Evolutionary conservation across 2,888 invertebrate genomes (phyloP), one percentile per base, ranked within the genome.

Genomic region (Cephus pulcher): DNA sequence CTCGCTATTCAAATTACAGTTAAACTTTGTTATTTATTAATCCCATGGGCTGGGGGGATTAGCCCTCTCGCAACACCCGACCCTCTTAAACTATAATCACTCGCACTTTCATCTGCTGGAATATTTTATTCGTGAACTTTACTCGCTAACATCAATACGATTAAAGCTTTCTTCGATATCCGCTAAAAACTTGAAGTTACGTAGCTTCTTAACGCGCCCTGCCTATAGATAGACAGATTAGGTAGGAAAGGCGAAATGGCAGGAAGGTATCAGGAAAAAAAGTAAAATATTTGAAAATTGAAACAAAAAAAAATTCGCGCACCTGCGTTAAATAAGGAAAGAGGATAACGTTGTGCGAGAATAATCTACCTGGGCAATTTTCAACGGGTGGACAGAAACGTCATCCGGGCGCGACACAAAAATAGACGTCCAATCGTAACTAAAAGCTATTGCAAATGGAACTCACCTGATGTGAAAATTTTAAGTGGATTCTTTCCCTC

Each of bases 41-140:
- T 56, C 56, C 56, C 9, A 0, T 56, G 23, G 56, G 56, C 23
- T 23, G 15, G 15, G 35, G 40, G 23, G 6, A 4, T 4, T 1
- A 56, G 0, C 40, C 23, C 15, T 40, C 23, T 56, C 23, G 56
- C 23, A 23, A 56, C 9, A 56, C 23, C 23, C 56, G 56, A 56
- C 23, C 56, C 56, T 56, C 56, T 56, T 56, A 23, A 56, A 56
- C 56, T 23, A 56, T 56, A 56, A 40, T 9, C 56, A 56, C 23
- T 56, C 23, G 56, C 56, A 56, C 56, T 56, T 56, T 56, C 56
- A 56, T 56, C 56, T 56, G 56, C 2, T 9, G 9, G 2, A 23
- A 56, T 23, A 79, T 81, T 78, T 80, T 75, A 80, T 81, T 80
- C 75, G 75, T 73, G 73, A 86, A 85, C 81, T 84, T 83, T 76